Conservation (phyloP, 2,888 invertebrate genomes). For the Enchytraeus crypticus region DNA sequence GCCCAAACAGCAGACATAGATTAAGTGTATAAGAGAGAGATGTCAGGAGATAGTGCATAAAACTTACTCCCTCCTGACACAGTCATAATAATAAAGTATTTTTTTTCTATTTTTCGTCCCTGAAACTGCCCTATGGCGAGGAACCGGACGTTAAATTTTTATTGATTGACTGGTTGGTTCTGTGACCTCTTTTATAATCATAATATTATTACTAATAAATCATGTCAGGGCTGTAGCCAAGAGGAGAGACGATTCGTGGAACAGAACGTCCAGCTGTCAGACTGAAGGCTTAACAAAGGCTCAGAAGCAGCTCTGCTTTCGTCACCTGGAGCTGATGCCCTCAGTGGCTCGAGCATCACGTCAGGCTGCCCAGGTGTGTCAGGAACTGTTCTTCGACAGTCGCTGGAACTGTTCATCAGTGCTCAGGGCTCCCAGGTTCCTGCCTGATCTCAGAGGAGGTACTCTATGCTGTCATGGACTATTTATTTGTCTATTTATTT, state of each 20-base stretch:
- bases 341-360: conserved; percentile 67
- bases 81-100: too few species aligned
- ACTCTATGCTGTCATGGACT: conserved; percentile 31
- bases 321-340: conserved; percentile 56
- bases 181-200: too few species aligned
- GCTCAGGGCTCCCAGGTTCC: conserved; percentile 61
- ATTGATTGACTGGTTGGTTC: too few species aligned
- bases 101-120: too few species aligned
- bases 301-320: conserved; percentile 38
- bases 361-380: conserved; percentile 59
- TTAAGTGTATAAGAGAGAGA: too few species aligned
- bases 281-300: conserved; percentile 31
- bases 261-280: conserved; percentile 18
- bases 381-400: conserved; percentile 61
- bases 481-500: too few species aligned
- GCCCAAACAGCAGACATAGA: too few species aligned
- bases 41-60: too few species aligned
- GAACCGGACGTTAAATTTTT: too few species aligned
- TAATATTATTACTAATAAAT: too few species aligned
- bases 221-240: conserved; percentile 16
- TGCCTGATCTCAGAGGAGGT: conserved; percentile 73
- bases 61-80: too few species aligned
- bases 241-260: conserved; percentile 12
- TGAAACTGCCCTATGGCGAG: too few species aligned
- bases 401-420: conserved; percentile 78